Evolutionary conservation across 1,140 invertebrate species (phyloP).

Genomic region (Ladona fulva): DNA sequence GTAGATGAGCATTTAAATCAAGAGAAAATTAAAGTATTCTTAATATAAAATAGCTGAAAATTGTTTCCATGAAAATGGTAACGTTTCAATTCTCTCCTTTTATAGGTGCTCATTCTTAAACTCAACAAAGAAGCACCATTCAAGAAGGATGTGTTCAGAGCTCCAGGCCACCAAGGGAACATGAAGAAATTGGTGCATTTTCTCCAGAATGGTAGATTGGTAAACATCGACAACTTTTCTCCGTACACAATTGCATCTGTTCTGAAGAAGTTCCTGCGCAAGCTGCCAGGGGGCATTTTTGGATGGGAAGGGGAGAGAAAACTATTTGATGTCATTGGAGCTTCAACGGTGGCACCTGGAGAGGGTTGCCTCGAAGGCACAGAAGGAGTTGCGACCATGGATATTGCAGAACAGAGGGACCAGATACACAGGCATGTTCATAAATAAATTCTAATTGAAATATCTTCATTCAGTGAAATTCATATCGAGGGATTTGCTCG

Average conservation of each 20-base stretch:
- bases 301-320: constrained; percentile 75
- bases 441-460: constrained; percentile 18
- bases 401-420: constrained; percentile 74
- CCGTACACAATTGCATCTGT: constrained; percentile 98
- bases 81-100: constrained; percentile 22
- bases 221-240: constrained; percentile 96
- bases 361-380: constrained; percentile 22
- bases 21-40: too few species aligned
- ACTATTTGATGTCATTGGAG: constrained; percentile 78
- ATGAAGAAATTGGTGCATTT: constrained; percentile 96
- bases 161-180: constrained; percentile 86
- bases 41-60: too few species aligned
- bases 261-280: constrained; percentile 94
- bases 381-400: constrained; percentile 32
- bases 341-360: constrained; percentile 25
- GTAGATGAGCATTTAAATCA: too few species aligned
- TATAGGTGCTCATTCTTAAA: constrained; percentile 80
- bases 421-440: constrained; percentile 75
- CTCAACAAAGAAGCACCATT: constrained; percentile 89
- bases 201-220: constrained; percentile 82
- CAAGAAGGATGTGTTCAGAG: constrained; percentile 87
- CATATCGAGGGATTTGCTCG: too few species aligned
- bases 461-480: too few species aligned
- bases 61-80: too few species aligned
- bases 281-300: constrained; percentile 94